Base-by-base conservation (phyloP, 2,888 invertebrate genomes). In the Lacanobia oleracea region DNA sequence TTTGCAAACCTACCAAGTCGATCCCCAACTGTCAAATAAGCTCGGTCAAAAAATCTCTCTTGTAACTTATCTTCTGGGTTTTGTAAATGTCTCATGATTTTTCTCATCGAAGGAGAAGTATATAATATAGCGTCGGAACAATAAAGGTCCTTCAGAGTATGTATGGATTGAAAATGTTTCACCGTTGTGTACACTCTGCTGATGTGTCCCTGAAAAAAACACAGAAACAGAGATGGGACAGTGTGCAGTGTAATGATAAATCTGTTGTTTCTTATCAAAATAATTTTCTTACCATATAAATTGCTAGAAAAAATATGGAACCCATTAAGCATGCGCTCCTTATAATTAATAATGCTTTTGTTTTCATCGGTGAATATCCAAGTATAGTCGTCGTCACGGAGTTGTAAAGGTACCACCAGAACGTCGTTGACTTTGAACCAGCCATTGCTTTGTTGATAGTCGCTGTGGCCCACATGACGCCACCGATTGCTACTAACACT, bases 111-210 rank as follows among this genome's bases (percentile, higher is more conserved):
- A 0, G 84, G 81, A 0, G 91, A 88, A 0, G 88, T 87, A 64
- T 87, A 87, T 9, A 93, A 60, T 7, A 74, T 72, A 3, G 72
- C 67, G 0, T 81, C 66, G 3, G 87, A 82, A 6, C 74, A 56
- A 18, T 86, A 87, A 2, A 93, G 72, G 1, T 90, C 79, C 8
- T 83, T 21, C 6, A 93, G 72, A 8, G 88, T 88, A n/a, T 78
- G 81, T 16, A 92, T 75, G 37, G 71, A 75, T 3, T 66, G 61
- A 59, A 87, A 85, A 6, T 85, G 84, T 37, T 84, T 76, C 4
- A 86, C 72, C 6, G 91, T 91, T 40, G 93, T 91, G 76, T 90
- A 92, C 18, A 88, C 86, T 77, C 89, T 88, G 82, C 91, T 93
- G 37, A 92, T 83, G 72, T 91, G 87, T 27, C 92, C 83, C 93